Evolutionary conservation across 2,888 invertebrate species (phyloP), one percentile per base, ranked within the genome.

Genomic region (Calameuta pallipes): DNA sequence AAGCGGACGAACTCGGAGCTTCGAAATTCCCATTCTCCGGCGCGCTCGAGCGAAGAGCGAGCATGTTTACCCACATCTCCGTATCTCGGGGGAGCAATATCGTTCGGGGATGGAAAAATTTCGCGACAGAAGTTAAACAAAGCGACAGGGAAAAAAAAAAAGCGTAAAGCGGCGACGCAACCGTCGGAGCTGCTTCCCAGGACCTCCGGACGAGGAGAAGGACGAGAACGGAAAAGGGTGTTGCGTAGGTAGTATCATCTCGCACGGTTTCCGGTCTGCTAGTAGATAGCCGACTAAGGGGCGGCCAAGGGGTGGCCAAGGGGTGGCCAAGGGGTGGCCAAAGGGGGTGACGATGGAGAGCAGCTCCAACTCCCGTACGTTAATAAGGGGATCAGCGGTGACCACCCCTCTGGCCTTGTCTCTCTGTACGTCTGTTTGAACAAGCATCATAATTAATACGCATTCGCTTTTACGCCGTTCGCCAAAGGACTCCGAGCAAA

Each of bases 401-500:
- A 82, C 82, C 86, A 80, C 81, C 81, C 81, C 69, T 33, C n/a
- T 31, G n/a, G 73, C 78, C 79, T 82, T 81, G 33, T 33, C 81
- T 87, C 83, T 87, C 85, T 83, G 75, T 87, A 86, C 85, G 84
- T 80, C 83, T 90, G 89, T 91, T 91, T 91, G 90, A 90, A 91
- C 90, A 91, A 90, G 90, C 85, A 85, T 89, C 89, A 90, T 91
- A 91, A 91, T 91, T 91, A 91, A 91, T 91, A 90, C 89, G 87
- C 87, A 87, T 88, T 89, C 90, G 86, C 85, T 86, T 84, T 85
- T 83, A 78, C 81, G 80, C 74, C 71, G 56, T 56, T 56, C 56
- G 56, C 56, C 56, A 56, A 56, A 56, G 56, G 56, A 56, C 56
- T 56, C 23, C 1, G 56, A 56, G 56, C 23, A 9, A 56, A 23